Evolutionary conservation across 2,888 invertebrate species (phyloP), one percentile per base, ranked within the genome.

Genomic region (Hirtodrosophila confusa): DNA sequence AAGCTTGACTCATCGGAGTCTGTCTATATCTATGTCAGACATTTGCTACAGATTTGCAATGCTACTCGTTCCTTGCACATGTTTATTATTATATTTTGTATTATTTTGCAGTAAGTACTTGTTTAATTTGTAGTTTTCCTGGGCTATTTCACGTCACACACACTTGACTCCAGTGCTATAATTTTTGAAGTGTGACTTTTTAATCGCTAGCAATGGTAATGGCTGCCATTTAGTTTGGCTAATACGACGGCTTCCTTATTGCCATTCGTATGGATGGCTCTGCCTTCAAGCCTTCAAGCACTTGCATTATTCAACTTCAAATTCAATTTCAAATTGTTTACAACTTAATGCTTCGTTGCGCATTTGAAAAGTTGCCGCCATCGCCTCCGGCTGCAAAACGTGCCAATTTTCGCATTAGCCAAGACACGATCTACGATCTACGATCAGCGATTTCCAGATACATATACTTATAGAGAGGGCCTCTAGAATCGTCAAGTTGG

Each of bases 261-360:
- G 57, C 47, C 27, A 61, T 47, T 45, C 29, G n/a, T 37, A 48
- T 57, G 39, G 44, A 47, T 50, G 43, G 23, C 37, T 47, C 17
- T 39, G 70, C 7, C 50, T 58, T 29, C 10, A 44, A 33, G 33
- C 24, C 12, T 36, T 12, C 17, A 29, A 23, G 5, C 43, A 41
- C 49, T 48, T 45, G 39, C 33, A 56, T 53, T 62, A 72, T 50
- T 72, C 50, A 55, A 39, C 58, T 64, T 35, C 31, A 64, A 58
- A 60, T 63, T 55, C 31, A 64, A 58, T 56, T 62, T 63, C 51
- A 84, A 17, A 75, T 73, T 78, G 80, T 75, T 80, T 66, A 75
- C 58, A 72, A 72, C 37, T 79, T 78, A 69, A 69, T 84, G 84
- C 53, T 69, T 60, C 57, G 73, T 17, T 79, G 72, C 44, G 69